These are phyloP conservation scores for Ochropacha duplaris DNA, from an alignment of 2,888 invertebrate species.

Conservation along the genomic window DNA sequence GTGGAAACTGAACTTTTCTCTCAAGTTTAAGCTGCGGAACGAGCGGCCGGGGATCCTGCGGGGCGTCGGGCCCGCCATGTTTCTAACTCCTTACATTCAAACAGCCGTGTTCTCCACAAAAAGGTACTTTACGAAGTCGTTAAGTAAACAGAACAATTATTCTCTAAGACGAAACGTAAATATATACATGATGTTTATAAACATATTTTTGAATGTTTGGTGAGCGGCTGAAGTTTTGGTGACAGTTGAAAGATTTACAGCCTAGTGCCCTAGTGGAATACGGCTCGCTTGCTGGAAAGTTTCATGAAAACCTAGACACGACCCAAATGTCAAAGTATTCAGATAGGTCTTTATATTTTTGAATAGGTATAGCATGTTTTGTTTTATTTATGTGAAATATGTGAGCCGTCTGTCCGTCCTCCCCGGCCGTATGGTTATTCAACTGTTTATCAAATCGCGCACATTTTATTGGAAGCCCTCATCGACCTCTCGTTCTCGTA, in stretches of 20 bases:
- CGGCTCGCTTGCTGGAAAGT: neutral
- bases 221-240: neutral
- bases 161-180: conserved; percentile 17
- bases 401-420: neutral
- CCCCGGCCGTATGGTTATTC: neutral
- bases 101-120: neutral
- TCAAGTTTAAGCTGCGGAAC: conserved; percentile 1
- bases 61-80: neutral
- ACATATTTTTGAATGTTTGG: conserved; percentile 17
- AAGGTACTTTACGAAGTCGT: conserved; percentile 9
- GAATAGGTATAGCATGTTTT: neutral
- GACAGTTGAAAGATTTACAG: conserved; percentile 10
- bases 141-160: conserved; percentile 20
- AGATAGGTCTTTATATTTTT: neutral
- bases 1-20: conserved; percentile 6
- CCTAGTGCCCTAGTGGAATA: conserved; percentile 3
- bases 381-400: neutral
- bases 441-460: conserved; percentile 1
- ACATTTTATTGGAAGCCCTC: conserved; percentile 7
- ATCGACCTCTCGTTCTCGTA: conserved; percentile 15
- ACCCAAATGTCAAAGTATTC: neutral
- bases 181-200: conserved; percentile 17
- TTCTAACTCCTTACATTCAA: neutral
- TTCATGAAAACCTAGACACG: neutral
- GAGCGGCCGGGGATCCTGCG: neutral